Evolutionary conservation across 92 coral and sea anemone genomes (phyloP).

Genomic region (Epizoanthus scotinus): DNA sequence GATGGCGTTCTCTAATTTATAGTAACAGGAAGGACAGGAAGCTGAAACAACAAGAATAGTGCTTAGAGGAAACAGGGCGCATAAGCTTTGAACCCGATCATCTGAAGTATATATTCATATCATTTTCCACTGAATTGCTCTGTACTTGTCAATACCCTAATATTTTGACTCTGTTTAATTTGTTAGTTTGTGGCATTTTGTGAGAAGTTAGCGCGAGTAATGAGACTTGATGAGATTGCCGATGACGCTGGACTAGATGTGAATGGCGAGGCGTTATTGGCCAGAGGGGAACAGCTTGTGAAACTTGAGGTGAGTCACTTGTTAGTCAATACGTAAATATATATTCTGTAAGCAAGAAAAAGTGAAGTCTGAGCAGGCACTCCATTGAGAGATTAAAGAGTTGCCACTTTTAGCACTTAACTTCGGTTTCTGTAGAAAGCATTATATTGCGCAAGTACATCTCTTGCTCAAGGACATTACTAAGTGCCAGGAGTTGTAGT

Average conservation of each 20-base stretch:
- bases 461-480: no score
- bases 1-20: no score
- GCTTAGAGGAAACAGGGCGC: not conserved
- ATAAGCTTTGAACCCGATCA: not conserved
- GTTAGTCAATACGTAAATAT: not conserved
- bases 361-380: no score
- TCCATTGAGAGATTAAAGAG: no score
- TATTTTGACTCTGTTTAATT: not conserved
- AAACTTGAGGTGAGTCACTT: constrained; percentile 77
- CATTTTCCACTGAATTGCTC: not conserved
- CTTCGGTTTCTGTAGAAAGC: no score
- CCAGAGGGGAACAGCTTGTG: constrained; percentile 96
- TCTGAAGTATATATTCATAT: no score
- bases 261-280: constrained; percentile 92
- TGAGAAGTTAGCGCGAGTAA: constrained; percentile 89
- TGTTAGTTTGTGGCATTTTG: constrained; percentile 89
- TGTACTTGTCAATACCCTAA: not conserved
- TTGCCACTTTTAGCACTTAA: no score
- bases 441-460: no score
- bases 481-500: no score
- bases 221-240: constrained; percentile 96
- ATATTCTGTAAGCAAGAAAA: not conserved
- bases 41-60: not conserved
- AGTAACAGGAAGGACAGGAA: no score
- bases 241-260: constrained; percentile 94